Percentiles rank a stretch among this genome's conserved stretches.
Evolutionary conservation across 2,888 invertebrate genomes (phyloP).

Genomic region (Atherix ibis): DNA sequence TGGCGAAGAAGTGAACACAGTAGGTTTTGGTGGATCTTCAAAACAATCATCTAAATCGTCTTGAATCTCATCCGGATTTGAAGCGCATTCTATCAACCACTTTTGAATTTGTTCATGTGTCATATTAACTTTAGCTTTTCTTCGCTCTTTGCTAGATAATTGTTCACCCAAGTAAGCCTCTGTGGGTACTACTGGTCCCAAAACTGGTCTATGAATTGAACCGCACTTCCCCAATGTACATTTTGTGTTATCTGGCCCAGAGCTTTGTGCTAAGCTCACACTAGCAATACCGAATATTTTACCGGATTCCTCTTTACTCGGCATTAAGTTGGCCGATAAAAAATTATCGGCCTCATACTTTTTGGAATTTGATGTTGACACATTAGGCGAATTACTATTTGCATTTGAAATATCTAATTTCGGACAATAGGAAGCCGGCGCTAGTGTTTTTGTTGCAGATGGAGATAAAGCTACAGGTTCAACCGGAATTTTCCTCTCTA

Average conservation of each 20-base stretch:
- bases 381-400: constrained; percentile 11
- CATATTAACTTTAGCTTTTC: constrained; percentile 49
- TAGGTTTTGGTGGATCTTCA: constrained; percentile 27
- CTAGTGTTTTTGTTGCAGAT: constrained; percentile 19
- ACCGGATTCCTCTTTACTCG: constrained; percentile 33
- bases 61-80: constrained; percentile 34
- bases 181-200: constrained; percentile 32
- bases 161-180: constrained; percentile 31
- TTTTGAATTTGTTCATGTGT: constrained; percentile 53
- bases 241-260: constrained; percentile 32
- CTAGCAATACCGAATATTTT: constrained; percentile 35
- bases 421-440: constrained; percentile 21
- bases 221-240: constrained; percentile 34
- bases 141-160: constrained; percentile 29
- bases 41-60: constrained; percentile 32
- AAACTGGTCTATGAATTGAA: constrained; percentile 31
- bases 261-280: constrained; percentile 32
- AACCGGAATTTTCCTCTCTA: constrained; percentile 13
- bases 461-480: constrained; percentile 8
- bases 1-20: constrained; percentile 23
- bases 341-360: constrained; percentile 20
- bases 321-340: constrained; percentile 30
- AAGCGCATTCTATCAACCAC: constrained; percentile 42
- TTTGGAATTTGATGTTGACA: constrained; percentile 15
- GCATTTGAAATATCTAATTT: constrained; percentile 19